Conservation (phyloP, 2,113 vertebrate species). For the Rhinogobius similis region DNA sequence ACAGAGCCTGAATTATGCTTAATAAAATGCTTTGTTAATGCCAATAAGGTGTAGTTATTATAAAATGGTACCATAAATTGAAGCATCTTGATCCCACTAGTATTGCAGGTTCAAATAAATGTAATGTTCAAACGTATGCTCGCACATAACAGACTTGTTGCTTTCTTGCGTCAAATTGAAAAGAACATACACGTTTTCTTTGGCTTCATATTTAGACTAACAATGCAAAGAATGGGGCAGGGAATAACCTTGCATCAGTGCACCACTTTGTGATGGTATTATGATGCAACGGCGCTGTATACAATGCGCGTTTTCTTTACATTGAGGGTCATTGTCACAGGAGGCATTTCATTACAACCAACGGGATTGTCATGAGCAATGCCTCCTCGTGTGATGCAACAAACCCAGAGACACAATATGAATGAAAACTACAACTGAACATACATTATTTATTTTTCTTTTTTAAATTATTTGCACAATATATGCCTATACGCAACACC, state of each 20-base stretch:
- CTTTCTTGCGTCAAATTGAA: not conserved
- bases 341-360: not conserved
- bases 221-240: not conserved
- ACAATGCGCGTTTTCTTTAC: not conserved
- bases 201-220: not conserved
- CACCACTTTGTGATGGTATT: not conserved
- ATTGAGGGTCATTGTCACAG: not conserved
- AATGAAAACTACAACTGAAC: not conserved
- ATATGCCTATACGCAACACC: not conserved
- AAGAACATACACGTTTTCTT: not conserved
- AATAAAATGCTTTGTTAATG: too few relatives aligned
- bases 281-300: not conserved
- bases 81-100: too few relatives aligned
- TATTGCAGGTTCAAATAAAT: too few relatives aligned
- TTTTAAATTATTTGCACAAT: not conserved
- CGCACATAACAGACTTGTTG: not conserved
- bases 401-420: not conserved
- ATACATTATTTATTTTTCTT: not conserved
- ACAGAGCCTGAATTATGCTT: too few relatives aligned
- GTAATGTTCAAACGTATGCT: not conserved
- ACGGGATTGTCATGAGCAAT: not conserved
- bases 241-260: not conserved
- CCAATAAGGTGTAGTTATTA: too few relatives aligned
- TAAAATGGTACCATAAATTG: too few relatives aligned
- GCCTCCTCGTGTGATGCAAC: not conserved